Evolutionary conservation across 37 sponge, comb jelly and placozoan genomes (phyloP).

Genomic region (Geodia barretti): DNA sequence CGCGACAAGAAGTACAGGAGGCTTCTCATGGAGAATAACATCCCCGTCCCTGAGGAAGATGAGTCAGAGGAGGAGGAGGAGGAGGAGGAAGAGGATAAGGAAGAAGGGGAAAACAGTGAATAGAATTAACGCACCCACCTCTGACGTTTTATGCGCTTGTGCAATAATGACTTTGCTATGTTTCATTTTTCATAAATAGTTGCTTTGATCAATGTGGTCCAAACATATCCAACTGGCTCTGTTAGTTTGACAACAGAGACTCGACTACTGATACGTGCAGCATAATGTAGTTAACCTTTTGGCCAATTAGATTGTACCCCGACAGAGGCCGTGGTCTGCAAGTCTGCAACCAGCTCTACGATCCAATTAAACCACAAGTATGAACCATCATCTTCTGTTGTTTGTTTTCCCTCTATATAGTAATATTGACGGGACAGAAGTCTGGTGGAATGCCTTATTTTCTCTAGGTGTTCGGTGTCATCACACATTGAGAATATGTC

Average conservation of each 20-base stretch:
- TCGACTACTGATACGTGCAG: too few species aligned
- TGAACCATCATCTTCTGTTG: too few species aligned
- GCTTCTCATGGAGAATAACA: conserved; percentile 44
- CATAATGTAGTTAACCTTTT: neutral
- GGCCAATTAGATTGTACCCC: neutral
- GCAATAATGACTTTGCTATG: neutral
- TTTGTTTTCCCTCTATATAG: too few species aligned
- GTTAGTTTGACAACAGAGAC: too few species aligned
- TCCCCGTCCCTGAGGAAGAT: conserved; percentile 44
- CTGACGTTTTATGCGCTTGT: neutral
- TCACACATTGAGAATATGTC: too few species aligned
- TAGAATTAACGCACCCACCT: neutral
- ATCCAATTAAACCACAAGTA: too few species aligned
- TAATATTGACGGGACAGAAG: too few species aligned
- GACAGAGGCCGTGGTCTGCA: neutral
- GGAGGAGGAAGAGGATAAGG: conserved; percentile 57
- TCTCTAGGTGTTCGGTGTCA: too few species aligned
- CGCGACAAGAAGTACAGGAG: conserved; percentile 56
- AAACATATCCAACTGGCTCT: too few species aligned
- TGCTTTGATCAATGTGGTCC: too few species aligned
- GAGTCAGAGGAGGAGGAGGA: conserved; percentile 58
- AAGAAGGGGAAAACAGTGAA: conserved; percentile 2
- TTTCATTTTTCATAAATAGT: neutral
- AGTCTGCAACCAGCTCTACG: too few species aligned
- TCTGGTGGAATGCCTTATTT: too few species aligned